phyloP scores from a whole-genome alignment of 2,113 vertebrate genomes.

The Crocuta crocuta region DNA sequence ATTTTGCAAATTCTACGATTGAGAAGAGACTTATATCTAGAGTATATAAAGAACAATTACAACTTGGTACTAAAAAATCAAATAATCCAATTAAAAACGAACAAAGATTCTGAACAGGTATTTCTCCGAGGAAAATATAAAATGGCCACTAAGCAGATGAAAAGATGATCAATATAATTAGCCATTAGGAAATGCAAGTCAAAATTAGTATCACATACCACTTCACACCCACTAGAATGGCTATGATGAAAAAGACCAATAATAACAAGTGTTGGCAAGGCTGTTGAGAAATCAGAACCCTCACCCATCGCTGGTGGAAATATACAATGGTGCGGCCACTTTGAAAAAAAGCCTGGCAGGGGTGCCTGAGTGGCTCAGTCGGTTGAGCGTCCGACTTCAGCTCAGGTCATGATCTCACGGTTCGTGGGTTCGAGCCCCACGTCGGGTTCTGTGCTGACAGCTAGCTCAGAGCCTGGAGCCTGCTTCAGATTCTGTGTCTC shows the following conservation, averaged over 20 bases:
- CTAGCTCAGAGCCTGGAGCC: too few relatives aligned
- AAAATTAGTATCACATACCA: background rate
- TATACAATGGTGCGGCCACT: background rate
- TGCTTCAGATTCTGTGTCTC: too few relatives aligned
- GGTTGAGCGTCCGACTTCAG: too few relatives aligned
- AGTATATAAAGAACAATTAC: background rate
- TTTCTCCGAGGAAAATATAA: constrained; percentile 20
- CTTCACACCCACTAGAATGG: background rate
- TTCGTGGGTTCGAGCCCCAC: too few relatives aligned
- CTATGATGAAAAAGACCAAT: background rate
- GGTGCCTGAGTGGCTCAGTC: too few relatives aligned
- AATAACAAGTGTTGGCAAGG: background rate
- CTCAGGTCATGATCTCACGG: too few relatives aligned
- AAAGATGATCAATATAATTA: background rate
- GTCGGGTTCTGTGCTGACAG: too few relatives aligned
- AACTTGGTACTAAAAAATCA: background rate
- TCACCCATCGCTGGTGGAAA: background rate
- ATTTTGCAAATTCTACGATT: background rate
- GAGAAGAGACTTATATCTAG: background rate
- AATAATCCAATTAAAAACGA: constrained; percentile 7
- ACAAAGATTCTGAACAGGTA: constrained; percentile 25
- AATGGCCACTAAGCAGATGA: background rate
- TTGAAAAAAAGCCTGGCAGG: background rate
- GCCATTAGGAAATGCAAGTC: constrained; percentile 34
- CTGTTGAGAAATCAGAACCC: background rate